Conservation (phyloP, 2,797 vertebrate genomes). For the Chanos chanos region DNA sequence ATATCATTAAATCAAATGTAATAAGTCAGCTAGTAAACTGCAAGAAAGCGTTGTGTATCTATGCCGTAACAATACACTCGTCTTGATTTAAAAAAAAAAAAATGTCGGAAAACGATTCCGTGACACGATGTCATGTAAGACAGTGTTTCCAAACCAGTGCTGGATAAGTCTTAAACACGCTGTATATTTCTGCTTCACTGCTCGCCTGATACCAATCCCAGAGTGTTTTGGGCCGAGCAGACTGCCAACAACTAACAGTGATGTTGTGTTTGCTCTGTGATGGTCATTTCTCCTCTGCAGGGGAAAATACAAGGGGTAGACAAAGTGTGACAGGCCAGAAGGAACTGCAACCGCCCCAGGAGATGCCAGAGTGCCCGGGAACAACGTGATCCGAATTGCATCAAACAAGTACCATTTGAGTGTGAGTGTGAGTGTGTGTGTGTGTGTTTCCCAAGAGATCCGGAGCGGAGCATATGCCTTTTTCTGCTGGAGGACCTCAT, state of each 20-base stretch:
- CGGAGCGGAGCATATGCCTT: slow-evolving; percentile 35
- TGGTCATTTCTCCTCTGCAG: slow-evolving; percentile 41
- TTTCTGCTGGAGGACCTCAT: slow-evolving; percentile 26
- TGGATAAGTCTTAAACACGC: slow-evolving; percentile 9
- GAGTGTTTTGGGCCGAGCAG: slow-evolving; percentile 47
- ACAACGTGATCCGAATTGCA: slow-evolving; percentile 35
- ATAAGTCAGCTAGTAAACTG: no score
- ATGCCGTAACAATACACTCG: no score
- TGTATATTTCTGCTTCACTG: slow-evolving; percentile 50
- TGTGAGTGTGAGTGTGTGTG: neutral
- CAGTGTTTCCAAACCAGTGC: neutral
- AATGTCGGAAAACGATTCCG: neutral
- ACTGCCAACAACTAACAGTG: slow-evolving; percentile 57
- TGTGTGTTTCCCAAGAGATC: slow-evolving; percentile 17
- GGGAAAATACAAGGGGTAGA: slow-evolving; percentile 46
- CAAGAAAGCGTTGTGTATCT: no score
- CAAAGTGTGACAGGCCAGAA: slow-evolving; percentile 49
- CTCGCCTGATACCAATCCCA: slow-evolving; percentile 32
- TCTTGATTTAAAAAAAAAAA: no score
- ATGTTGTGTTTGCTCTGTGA: slow-evolving; percentile 52
- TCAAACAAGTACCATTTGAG: slow-evolving; percentile 22
- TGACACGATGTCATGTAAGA: neutral
- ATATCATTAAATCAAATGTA: no score
- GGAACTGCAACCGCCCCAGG: slow-evolving; percentile 25
- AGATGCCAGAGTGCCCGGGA: slow-evolving; percentile 34